phyloP scores from a whole-genome alignment of 2,113 vertebrate species.

The Motacilla tschutschensis region DNA sequence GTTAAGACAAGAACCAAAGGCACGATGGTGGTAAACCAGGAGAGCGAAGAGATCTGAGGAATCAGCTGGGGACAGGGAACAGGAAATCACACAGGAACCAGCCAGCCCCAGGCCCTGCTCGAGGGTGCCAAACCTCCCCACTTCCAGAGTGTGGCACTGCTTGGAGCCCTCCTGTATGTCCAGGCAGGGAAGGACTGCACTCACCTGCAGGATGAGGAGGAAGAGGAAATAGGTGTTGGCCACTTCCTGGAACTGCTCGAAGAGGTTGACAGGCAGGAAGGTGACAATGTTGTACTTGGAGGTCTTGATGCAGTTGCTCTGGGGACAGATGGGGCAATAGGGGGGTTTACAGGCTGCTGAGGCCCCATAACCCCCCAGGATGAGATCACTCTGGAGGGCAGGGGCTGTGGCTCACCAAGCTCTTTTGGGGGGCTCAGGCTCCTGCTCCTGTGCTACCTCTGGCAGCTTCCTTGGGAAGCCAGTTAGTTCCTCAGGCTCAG shows the following conservation, averaged over 20 bases:
- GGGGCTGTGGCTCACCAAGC: neutral
- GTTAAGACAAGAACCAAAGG: slow-evolving; percentile 95
- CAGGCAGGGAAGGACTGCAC: neutral
- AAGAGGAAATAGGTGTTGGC: slow-evolving; percentile 97
- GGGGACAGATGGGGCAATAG: fast-evolving
- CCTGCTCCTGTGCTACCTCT: neutral
- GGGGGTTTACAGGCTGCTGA: fast-evolving
- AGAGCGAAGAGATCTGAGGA: slow-evolving; percentile 93
- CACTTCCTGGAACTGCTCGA: slow-evolving; percentile 97
- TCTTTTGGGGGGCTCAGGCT: neutral
- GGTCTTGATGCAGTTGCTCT: slow-evolving; percentile 96
- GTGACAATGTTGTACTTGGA: slow-evolving; percentile 94
- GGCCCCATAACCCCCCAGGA: neutral
- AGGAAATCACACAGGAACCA: neutral
- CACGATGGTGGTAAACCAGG: slow-evolving; percentile 98
- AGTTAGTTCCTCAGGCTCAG: neutral
- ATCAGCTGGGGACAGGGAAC: slow-evolving; percentile 79
- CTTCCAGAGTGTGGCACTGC: neutral
- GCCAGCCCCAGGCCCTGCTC: neutral
- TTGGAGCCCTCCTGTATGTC: neutral
- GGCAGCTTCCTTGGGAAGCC: neutral
- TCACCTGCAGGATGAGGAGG: slow-evolving; percentile 93
- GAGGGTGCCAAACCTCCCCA: neutral
- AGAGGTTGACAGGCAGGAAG: slow-evolving; percentile 95
- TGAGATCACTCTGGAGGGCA: neutral